A percentile compares a stretch with the other conserved stretches of the same genome.
phyloP scores from a whole-genome alignment of 2,797 vertebrate species.

The Dicrostonyx torquatus region DNA sequence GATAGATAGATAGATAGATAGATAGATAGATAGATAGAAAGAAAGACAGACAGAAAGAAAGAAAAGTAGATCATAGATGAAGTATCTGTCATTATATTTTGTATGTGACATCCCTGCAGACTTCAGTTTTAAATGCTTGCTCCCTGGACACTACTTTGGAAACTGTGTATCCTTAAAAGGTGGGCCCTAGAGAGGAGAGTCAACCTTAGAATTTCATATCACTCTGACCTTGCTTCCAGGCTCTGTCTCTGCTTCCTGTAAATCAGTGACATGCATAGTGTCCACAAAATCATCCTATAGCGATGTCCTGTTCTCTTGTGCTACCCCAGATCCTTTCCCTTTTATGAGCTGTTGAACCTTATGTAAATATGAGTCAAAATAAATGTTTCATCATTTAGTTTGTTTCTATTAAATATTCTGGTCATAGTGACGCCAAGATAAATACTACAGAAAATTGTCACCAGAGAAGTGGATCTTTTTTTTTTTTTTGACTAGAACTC shows the following conservation, averaged over 20 bases:
- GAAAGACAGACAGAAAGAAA: fast-evolving
- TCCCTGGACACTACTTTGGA: neutral
- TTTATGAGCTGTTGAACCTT: neutral
- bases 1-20: too few species aligned
- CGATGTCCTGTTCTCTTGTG: neutral
- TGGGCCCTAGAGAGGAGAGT: neutral
- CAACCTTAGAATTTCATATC: neutral
- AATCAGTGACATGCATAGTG: neutral
- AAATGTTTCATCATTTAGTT: neutral
- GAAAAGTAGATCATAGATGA: neutral
- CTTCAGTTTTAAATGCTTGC: too few species aligned
- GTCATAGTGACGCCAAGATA: neutral
- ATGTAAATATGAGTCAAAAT: neutral
- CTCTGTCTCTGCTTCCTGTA: neutral
- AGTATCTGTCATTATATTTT: neutral
- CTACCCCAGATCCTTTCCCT: neutral
- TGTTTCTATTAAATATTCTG: neutral
- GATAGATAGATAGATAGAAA: too few species aligned
- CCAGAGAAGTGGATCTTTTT: neutral
- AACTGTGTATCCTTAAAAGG: too few species aligned
- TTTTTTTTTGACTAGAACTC: neutral
- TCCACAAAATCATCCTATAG: neutral
- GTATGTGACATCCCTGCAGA: too few species aligned
- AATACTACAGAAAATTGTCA: neutral
- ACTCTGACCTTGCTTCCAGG: neutral